phyloP scores from a whole-genome alignment of 2,888 invertebrate genomes.

The Drosophila meridionalis region DNA sequence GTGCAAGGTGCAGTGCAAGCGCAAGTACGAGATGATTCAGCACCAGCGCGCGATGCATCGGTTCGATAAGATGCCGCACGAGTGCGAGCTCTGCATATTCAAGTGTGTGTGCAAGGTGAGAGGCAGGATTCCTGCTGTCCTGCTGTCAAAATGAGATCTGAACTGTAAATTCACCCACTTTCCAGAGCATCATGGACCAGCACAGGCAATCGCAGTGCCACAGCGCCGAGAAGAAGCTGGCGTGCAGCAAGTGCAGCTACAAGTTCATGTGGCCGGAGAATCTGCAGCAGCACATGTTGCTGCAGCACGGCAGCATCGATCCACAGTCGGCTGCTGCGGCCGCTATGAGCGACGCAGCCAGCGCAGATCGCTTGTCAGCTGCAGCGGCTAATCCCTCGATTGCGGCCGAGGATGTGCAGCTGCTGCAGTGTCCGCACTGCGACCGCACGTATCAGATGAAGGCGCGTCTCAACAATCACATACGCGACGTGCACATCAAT shows the following conservation, averaged over 20 bases:
- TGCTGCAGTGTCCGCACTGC: conserved; percentile 86
- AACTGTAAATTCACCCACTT: conserved; percentile 24
- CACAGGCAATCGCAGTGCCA: conserved; percentile 86
- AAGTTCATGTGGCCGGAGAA: conserved; percentile 84
- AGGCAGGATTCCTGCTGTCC: not conserved
- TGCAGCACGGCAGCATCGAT: conserved; percentile 70
- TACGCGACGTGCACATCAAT: conserved; percentile 69
- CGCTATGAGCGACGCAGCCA: not conserved
- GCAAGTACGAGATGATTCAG: conserved; percentile 82
- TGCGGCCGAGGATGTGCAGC: conserved; percentile 33
- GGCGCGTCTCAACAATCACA: conserved; percentile 72
- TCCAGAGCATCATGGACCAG: conserved; percentile 86
- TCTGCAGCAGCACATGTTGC: conserved; percentile 72
- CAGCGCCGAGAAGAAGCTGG: conserved; percentile 74
- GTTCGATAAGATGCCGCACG: conserved; percentile 86
- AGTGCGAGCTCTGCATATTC: conserved; percentile 87
- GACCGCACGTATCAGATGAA: conserved; percentile 85
- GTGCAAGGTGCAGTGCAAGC: conserved; percentile 78
- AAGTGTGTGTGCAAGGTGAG: conserved; percentile 85
- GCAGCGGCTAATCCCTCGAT: not conserved
- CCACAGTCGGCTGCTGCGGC: not conserved
- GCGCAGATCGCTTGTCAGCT: conserved; percentile 9
- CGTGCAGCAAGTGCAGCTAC: conserved; percentile 80
- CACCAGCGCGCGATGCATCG: conserved; percentile 82
- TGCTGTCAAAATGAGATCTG: not conserved